Evolutionary conservation across 1,140 invertebrate species (phyloP).

Genomic region (Drosophila grimshawi): DNA sequence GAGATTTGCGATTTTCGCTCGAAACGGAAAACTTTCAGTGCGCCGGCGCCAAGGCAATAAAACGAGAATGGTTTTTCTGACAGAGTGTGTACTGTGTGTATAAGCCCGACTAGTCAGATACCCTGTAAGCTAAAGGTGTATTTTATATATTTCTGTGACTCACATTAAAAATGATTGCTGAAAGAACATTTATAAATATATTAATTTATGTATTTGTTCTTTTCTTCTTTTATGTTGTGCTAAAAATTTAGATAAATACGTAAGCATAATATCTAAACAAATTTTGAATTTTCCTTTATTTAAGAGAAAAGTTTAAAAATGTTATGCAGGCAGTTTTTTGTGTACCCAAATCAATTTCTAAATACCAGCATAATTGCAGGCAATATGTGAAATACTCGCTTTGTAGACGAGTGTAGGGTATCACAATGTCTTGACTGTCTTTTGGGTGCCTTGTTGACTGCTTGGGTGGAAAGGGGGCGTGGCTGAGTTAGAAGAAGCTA

Average conservation of each 20-base stretch:
- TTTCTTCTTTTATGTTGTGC: no score
- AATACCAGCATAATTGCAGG: background rate
- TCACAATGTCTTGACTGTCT: slow-evolving; percentile 6
- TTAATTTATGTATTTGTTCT: no score
- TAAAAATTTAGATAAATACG: no score
- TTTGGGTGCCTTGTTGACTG: slow-evolving; percentile 30
- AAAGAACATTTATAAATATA: no score
- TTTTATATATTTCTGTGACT: no score
- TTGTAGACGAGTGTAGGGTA: slow-evolving; percentile 4
- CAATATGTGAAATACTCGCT: background rate
- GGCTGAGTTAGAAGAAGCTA: background rate
- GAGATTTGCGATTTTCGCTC: no score
- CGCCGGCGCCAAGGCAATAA: slow-evolving; percentile 74
- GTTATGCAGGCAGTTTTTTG: no score
- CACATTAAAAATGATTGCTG: no score
- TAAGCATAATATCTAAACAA: background rate
- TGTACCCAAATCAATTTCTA: background rate
- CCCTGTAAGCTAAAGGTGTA: slow-evolving; percentile 1
- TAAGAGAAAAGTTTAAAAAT: no score
- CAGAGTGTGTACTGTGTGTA: background rate
- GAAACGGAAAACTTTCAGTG: slow-evolving; percentile 9
- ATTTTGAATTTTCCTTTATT: background rate
- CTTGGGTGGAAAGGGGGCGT: background rate
- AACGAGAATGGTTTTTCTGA: slow-evolving; percentile 10
- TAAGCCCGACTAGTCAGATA: background rate